Percentiles rank a stretch among this genome's conserved stretches.
Evolutionary conservation across 2,113 vertebrate species (phyloP).

Genomic region (Tetrax tetrax): DNA sequence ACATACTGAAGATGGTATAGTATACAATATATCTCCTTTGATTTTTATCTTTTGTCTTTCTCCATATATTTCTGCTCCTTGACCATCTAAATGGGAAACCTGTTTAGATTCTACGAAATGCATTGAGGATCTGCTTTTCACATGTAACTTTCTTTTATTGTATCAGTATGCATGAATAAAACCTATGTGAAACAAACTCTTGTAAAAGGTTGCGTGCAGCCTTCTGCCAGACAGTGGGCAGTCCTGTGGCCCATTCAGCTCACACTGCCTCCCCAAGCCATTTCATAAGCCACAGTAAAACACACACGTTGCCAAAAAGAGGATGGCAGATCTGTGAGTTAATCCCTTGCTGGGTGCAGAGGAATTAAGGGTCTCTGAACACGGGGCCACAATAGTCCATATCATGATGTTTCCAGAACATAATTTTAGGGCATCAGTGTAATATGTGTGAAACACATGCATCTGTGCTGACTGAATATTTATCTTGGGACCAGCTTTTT

Average conservation of each 20-base stretch:
- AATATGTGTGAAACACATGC: neutral
- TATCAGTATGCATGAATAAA: neutral
- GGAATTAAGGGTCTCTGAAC: neutral
- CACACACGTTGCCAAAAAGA: accelerated
- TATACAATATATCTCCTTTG: neutral
- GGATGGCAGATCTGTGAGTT: neutral
- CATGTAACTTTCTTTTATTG: neutral
- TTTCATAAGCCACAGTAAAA: neutral
- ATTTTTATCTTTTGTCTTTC: neutral
- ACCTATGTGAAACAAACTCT: neutral
- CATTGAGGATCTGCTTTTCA: neutral
- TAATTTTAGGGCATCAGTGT: neutral
- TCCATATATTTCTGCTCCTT: neutral
- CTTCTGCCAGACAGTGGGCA: neutral
- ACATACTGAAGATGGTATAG: neutral
- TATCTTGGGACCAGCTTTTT: neutral
- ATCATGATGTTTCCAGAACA: neutral
- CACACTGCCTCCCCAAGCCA: neutral
- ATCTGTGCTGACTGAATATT: neutral
- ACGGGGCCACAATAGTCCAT: neutral
- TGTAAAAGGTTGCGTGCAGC: neutral
- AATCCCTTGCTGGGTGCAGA: neutral
- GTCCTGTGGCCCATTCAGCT: too few species aligned
- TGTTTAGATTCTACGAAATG: neutral
- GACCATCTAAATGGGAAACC: neutral